Conservation (phyloP, 2,888 invertebrate genomes). For the Netelia melanura region DNA sequence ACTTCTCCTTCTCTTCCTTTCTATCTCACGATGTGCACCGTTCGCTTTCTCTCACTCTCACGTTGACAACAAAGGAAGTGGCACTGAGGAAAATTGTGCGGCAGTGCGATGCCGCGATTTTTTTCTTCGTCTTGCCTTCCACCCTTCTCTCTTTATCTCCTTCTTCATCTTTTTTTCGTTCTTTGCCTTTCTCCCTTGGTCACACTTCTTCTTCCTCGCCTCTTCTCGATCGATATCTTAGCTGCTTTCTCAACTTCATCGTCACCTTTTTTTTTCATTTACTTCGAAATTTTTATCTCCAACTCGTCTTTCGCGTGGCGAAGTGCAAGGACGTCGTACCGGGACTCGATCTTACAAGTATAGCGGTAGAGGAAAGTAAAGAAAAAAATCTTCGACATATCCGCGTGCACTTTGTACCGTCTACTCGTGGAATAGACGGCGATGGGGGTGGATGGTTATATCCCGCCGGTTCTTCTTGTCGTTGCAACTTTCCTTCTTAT, state of each 20-base stretch:
- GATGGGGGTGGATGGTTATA: conserved; percentile 47
- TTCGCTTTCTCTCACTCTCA: conserved; percentile 29
- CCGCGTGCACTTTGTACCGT: conserved; percentile 72
- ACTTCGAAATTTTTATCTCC: conserved; percentile 15
- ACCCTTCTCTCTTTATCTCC: conserved; percentile 10
- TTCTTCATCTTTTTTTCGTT: conserved; percentile 35
- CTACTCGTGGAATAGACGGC: conserved; percentile 58
- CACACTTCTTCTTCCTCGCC: background rate
- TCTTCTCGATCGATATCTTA: background rate
- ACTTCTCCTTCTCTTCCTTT: conserved; percentile 72
- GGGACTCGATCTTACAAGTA: background rate
- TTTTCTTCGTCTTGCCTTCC: conserved; percentile 40
- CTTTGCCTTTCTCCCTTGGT: background rate
- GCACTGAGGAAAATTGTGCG: conserved; percentile 67
- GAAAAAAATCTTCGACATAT: conserved; percentile 37
- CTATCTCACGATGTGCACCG: conserved; percentile 16
- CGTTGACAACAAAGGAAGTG: conserved; percentile 76
- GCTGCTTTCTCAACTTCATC: background rate
- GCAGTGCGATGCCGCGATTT: conserved; percentile 67
- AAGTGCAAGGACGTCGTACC: background rate
- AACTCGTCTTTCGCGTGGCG: background rate
- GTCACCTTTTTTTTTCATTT: conserved; percentile 4
- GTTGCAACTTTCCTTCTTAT: conserved; percentile 78
- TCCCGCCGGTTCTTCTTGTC: conserved; percentile 52
- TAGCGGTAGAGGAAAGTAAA: conserved; percentile 12